These are phyloP conservation scores for Apocheima hispidaria DNA, from an alignment of 2,888 invertebrate genomes.

Conservation along the genomic window DNA sequence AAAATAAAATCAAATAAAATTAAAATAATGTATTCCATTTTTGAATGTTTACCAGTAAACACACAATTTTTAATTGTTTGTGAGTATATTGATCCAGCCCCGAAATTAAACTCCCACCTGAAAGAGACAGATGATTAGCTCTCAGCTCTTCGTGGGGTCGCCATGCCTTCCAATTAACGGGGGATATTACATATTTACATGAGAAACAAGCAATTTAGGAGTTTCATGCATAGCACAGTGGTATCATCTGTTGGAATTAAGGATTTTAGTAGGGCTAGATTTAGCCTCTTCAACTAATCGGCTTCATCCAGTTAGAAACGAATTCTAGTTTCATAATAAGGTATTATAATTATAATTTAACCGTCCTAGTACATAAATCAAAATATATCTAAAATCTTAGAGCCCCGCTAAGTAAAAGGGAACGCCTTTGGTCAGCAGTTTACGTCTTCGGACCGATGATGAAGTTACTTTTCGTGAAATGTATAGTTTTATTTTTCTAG, in stretches of 20 bases:
- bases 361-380: no score
- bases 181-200: slow-evolving; percentile 21
- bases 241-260: not conserved
- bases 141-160: slow-evolving; percentile 32
- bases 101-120: slow-evolving; percentile 43
- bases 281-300: not conserved
- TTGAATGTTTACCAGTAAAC: not conserved
- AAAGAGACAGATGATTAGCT: slow-evolving; percentile 45
- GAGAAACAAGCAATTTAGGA: not conserved
- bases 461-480: no score
- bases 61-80: slow-evolving; percentile 21
- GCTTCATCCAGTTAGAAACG: no score
- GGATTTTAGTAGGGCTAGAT: not conserved
- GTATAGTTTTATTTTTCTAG: no score
- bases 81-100: slow-evolving; percentile 38
- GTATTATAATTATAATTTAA: no score
- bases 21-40: not conserved
- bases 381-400: no score
- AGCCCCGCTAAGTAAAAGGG: no score
- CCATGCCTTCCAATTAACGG: slow-evolving; percentile 26
- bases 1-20: no score
- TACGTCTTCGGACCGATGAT: no score
- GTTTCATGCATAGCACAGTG: not conserved
- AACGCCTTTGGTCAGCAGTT: no score
- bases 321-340: no score